A percentile compares a stretch with the other conserved stretches of the same genome.
Conservation (phyloP, 2,797 vertebrate genomes). For the Ficedula albicollis region DNA sequence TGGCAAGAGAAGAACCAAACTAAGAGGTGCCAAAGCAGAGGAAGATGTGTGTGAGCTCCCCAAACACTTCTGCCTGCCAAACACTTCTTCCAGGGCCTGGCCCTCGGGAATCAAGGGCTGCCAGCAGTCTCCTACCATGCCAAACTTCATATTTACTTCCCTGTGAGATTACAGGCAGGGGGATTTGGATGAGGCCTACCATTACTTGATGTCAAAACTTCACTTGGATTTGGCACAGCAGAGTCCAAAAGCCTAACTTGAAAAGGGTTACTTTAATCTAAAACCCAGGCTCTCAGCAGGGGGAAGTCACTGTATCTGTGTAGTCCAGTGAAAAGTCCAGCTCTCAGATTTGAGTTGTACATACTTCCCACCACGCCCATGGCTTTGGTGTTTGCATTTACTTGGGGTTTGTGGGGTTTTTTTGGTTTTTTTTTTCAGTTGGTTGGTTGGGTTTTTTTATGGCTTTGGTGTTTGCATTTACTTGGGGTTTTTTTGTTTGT, state of each 20-base stretch:
- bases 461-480: neutral
- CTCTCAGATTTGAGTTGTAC: neutral
- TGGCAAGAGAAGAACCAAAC: neutral
- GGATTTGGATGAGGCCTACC: neutral
- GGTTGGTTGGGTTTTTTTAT: fast-evolving
- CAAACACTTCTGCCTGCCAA: neutral
- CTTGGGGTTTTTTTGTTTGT: neutral
- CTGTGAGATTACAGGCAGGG: neutral
- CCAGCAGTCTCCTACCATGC: neutral
- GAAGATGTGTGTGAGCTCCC: neutral
- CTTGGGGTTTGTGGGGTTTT: fast-evolving
- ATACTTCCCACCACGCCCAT: fast-evolving
- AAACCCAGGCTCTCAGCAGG: neutral
- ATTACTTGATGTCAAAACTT: neutral
- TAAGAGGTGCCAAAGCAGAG: neutral
- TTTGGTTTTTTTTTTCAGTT: fast-evolving
- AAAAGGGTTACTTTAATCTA: neutral
- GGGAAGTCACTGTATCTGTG: neutral
- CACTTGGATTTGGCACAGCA: neutral
- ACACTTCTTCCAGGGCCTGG: neutral
- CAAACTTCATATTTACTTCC: neutral
- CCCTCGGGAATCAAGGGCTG: neutral
- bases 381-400: neutral
- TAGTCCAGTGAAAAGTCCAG: neutral
- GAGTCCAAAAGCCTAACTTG: neutral